Base-by-base conservation (phyloP, 2,888 invertebrate genomes). In the Epicampocera succincta region DNA sequence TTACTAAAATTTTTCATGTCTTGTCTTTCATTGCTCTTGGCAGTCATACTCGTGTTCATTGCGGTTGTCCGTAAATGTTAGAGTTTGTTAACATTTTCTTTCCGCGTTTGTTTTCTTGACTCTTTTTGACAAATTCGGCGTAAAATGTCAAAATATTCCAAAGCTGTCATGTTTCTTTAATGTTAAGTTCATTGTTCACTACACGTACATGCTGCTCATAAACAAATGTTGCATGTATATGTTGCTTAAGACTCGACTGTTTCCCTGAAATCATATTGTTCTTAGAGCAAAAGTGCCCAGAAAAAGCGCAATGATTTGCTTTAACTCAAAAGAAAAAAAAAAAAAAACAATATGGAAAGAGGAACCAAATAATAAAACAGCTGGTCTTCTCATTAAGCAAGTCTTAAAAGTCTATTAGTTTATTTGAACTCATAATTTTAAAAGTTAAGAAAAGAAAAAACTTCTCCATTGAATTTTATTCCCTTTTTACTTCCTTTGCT, bases 81-180 rank as follows among this genome's bases (percentile, higher is more conserved):
- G 5, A 33, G 12, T 58, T 46, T 21, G 25, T 68, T 69, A 69
- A 50, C 69, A 71, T 69, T 77, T 56, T 46, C 38, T 48, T 54
- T 19, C 3, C 29, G 15, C 25, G 38, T 58, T 71, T n/a, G 11
- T 58, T 54, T 65, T 17, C 42, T 60, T 65, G 52, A 42, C 19
- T 68, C 61, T 72, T 73, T 77, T 77, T 71, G 66, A 81, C 76
- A 81, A 81, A 78, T 83, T 83, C 78, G 71, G 71, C 73, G 65
- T 77, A 83, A 83, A 83, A 76, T 76, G 78, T 80, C 73, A 79
- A 80, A 84, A 84, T 74, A 82, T 75, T 84, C 54, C 79, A 50
- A 65, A 83, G 79, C 85, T 85, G 85, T 84, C 84, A 83, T 85
- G 84, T 85, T 83, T 63, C 15, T 60, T 75, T 80, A 72, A 76